Conservation (phyloP, 1,140 invertebrate genomes). For the Mactra quadrangularis region DNA sequence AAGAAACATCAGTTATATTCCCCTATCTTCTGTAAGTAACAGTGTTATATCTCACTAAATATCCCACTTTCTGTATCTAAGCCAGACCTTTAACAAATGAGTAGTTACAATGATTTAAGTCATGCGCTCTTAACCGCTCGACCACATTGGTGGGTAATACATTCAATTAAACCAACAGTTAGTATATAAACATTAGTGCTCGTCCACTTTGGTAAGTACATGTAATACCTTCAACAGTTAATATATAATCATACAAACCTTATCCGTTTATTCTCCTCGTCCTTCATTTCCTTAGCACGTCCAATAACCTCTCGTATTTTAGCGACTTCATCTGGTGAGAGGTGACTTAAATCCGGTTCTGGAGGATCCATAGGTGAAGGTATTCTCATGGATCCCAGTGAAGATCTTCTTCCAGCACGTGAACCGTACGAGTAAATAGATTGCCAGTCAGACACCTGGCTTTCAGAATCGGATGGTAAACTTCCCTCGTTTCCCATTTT, state of each 20-base stretch:
- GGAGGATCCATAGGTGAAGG: conserved; percentile 86
- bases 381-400: conserved; percentile 69
- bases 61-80: too few relatives aligned
- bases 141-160: too few relatives aligned
- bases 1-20: too few relatives aligned
- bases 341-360: conserved; percentile 86
- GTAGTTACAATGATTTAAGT: too few relatives aligned
- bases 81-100: too few relatives aligned
- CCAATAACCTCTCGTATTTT: conserved; percentile 87
- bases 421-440: conserved; percentile 69
- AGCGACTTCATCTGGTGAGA: conserved; percentile 86
- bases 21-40: too few relatives aligned
- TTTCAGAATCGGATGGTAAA: conserved; percentile 67
- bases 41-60: too few relatives aligned
- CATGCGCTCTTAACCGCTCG: too few relatives aligned
- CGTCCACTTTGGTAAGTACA: too few relatives aligned
- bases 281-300: conserved; percentile 85
- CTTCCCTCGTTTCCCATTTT: conserved; percentile 78
- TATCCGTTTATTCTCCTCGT: conserved; percentile 79
- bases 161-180: too few relatives aligned
- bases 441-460: conserved; percentile 71
- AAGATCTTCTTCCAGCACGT: conserved; percentile 69
- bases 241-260: too few relatives aligned
- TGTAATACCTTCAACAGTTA: too few relatives aligned
- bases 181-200: neutral